Conservation (phyloP, 2,113 vertebrate genomes). For the Vanacampus margaritifer region DNA sequence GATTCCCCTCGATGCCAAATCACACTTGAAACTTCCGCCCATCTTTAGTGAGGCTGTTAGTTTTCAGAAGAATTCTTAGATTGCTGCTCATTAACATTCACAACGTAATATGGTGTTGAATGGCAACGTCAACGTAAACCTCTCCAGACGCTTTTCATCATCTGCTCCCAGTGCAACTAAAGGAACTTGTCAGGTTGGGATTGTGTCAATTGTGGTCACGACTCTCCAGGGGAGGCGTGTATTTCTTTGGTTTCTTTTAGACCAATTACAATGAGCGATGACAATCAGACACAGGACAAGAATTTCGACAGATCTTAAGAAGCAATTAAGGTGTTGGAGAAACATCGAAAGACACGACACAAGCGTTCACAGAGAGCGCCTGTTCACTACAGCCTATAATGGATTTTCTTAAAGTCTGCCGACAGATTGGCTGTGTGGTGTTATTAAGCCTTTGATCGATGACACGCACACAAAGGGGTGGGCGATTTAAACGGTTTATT, state of each 20-base stretch:
- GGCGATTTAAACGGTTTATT: too few species aligned
- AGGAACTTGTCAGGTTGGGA: conserved; percentile 27
- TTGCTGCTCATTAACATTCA: conserved; percentile 7
- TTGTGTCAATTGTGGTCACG: background rate
- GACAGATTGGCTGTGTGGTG: conserved; percentile 15
- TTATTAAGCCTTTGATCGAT: conserved; percentile 37
- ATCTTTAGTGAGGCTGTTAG: too few species aligned
- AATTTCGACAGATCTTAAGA: conserved; percentile 45
- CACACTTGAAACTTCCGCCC: too few species aligned
- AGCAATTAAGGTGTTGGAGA: conserved; percentile 38
- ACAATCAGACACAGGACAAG: conserved; percentile 23
- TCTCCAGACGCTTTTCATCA: conserved; percentile 9
- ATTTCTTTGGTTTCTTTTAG: conserved; percentile 47
- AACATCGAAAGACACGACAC: conserved; percentile 3
- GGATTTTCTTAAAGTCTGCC: conserved; percentile 18
- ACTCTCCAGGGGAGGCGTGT: conserved; percentile 28
- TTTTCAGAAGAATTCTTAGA: background rate
- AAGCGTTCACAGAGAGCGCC: conserved; percentile 19
- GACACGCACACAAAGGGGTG: conserved; percentile 7
- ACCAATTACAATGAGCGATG: conserved; percentile 47
- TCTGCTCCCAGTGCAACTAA: conserved; percentile 10
- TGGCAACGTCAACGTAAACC: conserved; percentile 17
- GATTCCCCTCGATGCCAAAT: too few species aligned
- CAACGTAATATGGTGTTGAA: background rate
- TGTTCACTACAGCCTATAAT: conserved; percentile 30